Evolutionary conservation across 2,113 vertebrate species (phyloP).

Genomic region (Trematomus loennbergii): DNA sequence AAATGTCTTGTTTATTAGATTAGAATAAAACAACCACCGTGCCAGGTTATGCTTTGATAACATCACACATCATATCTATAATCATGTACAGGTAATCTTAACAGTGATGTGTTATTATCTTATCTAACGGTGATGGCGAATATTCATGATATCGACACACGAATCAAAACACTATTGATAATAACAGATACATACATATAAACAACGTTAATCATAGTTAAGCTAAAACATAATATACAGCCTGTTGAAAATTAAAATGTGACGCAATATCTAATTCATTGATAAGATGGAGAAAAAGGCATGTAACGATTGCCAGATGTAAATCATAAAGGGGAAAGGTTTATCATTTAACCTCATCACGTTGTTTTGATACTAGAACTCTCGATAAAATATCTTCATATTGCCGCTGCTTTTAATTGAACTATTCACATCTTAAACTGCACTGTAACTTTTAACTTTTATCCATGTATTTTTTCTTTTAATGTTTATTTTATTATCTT

Average conservation of each 20-base stretch:
- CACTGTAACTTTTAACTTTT: too few species aligned
- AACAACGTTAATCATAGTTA: not conserved
- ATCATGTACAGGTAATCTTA: not conserved
- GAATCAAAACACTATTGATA: not conserved
- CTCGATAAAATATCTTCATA: not conserved
- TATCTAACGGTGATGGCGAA: not conserved
- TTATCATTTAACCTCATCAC: not conserved
- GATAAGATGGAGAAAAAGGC: not conserved
- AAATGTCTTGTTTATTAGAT: not conserved
- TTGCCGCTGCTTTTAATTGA: too few species aligned
- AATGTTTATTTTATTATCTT: too few species aligned
- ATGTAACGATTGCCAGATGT: not conserved
- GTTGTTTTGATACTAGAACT: not conserved
- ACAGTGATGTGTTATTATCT: not conserved
- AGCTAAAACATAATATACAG: not conserved
- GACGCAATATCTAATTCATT: not conserved
- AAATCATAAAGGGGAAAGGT: not conserved
- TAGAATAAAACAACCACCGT: not conserved
- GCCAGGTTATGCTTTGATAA: not conserved
- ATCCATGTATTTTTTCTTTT: too few species aligned
- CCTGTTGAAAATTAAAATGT: not conserved
- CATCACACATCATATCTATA: not conserved
- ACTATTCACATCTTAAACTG: too few species aligned
- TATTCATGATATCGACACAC: not conserved
- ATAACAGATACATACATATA: not conserved